A percentile compares a stretch with the other conserved stretches of the same genome.
These are phyloP conservation scores for Dolichoris vasculosae DNA, from an alignment of 1,140 invertebrate species.

Conservation along the genomic window DNA sequence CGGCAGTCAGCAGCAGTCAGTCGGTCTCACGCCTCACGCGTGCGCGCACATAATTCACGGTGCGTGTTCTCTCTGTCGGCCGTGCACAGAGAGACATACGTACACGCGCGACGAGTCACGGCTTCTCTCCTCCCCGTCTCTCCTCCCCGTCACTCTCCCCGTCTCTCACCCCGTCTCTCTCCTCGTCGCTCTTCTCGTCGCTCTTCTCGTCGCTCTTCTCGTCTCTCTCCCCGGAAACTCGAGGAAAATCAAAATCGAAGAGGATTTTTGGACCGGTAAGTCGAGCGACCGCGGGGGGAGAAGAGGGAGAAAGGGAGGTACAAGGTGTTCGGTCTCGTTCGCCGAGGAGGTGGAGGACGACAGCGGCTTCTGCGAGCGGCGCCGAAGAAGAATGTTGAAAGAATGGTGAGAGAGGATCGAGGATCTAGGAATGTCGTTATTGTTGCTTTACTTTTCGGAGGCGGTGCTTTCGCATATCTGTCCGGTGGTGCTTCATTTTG, in stretches of 20 bases:
- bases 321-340: neutral
- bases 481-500: neutral
- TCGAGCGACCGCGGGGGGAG: neutral
- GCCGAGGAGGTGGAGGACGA: neutral
- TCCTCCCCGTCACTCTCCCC: neutral
- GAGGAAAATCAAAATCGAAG: too few species aligned
- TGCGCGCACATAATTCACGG: slow-evolving; percentile 51
- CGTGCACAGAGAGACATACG: neutral
- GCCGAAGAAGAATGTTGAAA: slow-evolving; percentile 10
- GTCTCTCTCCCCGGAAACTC: neutral
- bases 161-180: neutral
- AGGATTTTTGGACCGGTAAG: too few species aligned
- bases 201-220: too few species aligned
- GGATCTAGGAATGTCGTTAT: neutral
- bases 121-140: neutral
- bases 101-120: neutral
- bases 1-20: slow-evolving; percentile 57
- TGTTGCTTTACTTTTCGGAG: neutral
- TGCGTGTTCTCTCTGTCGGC: slow-evolving; percentile 7
- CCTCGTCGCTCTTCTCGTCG: neutral
- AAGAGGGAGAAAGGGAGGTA: neutral
- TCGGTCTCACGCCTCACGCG: slow-evolving; percentile 65
- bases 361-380: neutral
- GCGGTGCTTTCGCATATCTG: neutral
- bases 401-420: slow-evolving; percentile 33